These are phyloP conservation scores for Pandemis heparana DNA, from an alignment of 2,888 invertebrate species.

Conservation along the genomic window DNA sequence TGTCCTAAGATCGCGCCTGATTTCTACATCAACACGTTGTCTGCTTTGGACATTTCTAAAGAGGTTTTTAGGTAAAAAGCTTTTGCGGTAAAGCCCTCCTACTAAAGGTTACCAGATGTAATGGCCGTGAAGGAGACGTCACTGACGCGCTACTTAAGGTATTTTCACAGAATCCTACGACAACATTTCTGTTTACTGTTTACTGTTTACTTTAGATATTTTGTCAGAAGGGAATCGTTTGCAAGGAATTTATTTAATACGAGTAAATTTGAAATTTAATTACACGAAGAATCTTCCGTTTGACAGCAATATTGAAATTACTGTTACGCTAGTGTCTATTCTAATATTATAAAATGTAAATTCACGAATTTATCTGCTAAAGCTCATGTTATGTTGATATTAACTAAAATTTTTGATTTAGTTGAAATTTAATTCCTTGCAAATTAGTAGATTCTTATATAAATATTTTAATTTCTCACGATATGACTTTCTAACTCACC, in stretches of 20 bases:
- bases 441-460: no score
- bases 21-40: constrained; percentile 48
- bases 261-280: constrained; percentile 36
- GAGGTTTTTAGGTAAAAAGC: constrained; percentile 51
- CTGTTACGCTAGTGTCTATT: constrained; percentile 8
- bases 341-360: not conserved
- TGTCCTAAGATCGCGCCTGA: constrained; percentile 40
- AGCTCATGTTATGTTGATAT: not conserved
- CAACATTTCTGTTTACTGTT: constrained; percentile 42
- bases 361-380: not conserved
- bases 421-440: no score
- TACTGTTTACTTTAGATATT: constrained; percentile 42
- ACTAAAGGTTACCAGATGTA: constrained; percentile 53
- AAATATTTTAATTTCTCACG: no score
- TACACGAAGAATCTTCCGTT: constrained; percentile 19
- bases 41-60: constrained; percentile 55
- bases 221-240: constrained; percentile 23
- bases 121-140: constrained; percentile 58
- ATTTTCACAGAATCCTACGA: constrained; percentile 46
- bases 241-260: constrained; percentile 36
- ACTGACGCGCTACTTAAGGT: constrained; percentile 48
- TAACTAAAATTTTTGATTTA: no score
- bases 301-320: constrained; percentile 17
- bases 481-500: no score
- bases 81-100: constrained; percentile 53